Evolutionary conservation across 2,797 vertebrate species (phyloP).

Genomic region (Spinus pinus): DNA sequence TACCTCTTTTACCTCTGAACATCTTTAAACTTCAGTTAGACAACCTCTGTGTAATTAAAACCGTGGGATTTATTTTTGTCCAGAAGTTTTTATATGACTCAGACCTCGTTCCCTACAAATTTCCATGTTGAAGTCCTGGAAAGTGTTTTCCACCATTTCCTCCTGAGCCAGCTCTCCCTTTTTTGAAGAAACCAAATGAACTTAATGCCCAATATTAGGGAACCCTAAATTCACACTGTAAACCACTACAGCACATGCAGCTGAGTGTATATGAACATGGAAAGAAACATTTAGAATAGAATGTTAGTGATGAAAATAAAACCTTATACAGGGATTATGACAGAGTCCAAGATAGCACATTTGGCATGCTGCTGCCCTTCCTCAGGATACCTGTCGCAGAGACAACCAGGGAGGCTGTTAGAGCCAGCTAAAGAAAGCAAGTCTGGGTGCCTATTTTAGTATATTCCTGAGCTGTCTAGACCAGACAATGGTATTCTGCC

Average conservation of each 20-base stretch:
- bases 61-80: not conserved
- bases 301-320: not conserved
- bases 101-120: not conserved
- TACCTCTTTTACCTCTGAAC: not conserved
- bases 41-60: not conserved
- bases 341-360: not conserved
- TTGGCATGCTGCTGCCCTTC: not conserved
- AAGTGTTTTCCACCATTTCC: not conserved
- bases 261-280: not conserved
- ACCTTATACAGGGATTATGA: not conserved
- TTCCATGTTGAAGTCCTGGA: not conserved
- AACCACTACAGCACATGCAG: not conserved
- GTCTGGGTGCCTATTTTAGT: not conserved
- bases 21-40: not conserved
- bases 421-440: not conserved
- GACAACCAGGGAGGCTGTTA: not conserved
- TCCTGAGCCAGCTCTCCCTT: not conserved
- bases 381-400: not conserved
- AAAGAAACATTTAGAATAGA: not conserved
- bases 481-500: not conserved
- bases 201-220: not conserved
- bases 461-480: not conserved
- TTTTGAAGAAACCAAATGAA: not conserved
- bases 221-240: not conserved
- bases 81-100: not conserved